These are phyloP conservation scores for Margaritifera margaritifera DNA, from an alignment of 2,888 invertebrate genomes.

Conservation along the genomic window DNA sequence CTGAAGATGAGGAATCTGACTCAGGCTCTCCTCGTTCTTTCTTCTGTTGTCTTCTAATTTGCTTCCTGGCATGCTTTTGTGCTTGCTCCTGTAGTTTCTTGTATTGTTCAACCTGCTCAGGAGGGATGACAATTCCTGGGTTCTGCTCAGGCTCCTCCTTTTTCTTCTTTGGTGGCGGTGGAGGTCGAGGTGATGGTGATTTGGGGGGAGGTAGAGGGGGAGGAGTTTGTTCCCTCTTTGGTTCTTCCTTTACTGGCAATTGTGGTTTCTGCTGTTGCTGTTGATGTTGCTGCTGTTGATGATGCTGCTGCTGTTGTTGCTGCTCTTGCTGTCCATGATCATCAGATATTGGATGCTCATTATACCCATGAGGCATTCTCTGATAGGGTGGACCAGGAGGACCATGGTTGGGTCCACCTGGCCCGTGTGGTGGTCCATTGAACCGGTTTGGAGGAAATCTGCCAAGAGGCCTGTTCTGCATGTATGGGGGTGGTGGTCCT, in stretches of 20 bases:
- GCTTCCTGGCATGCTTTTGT: slow-evolving; percentile 85
- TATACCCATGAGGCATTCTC: slow-evolving; percentile 7
- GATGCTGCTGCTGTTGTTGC: too few relatives aligned
- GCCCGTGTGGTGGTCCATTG: slow-evolving; percentile 24
- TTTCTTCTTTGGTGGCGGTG: slow-evolving; percentile 55
- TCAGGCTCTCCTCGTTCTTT: slow-evolving; percentile 59
- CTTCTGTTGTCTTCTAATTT: slow-evolving; percentile 79
- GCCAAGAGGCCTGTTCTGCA: slow-evolving; percentile 33
- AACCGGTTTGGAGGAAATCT: slow-evolving; percentile 23
- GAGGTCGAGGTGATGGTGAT: slow-evolving; percentile 63
- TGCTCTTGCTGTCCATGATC: slow-evolving; percentile 5
- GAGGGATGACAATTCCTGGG: slow-evolving; percentile 61
- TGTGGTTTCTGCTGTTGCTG: too few relatives aligned
- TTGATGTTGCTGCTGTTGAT: too few relatives aligned
- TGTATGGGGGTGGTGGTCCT: slow-evolving; percentile 29
- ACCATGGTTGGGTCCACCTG: slow-evolving; percentile 35
- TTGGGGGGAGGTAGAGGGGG: slow-evolving; percentile 64
- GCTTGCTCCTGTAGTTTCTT: slow-evolving; percentile 78
- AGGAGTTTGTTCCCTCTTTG: slow-evolving; percentile 45
- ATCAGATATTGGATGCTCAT: too few relatives aligned
- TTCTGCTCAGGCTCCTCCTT: slow-evolving; percentile 50
- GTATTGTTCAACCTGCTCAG: slow-evolving; percentile 69
- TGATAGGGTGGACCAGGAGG: slow-evolving; percentile 43
- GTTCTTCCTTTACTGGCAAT: slow-evolving; percentile 20
- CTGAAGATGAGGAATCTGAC: slow-evolving; percentile 49